Evolutionary conservation across 2,888 invertebrate genomes (phyloP), one percentile per base, ranked within the genome.

Genomic region (Diarsia brunnea): DNA sequence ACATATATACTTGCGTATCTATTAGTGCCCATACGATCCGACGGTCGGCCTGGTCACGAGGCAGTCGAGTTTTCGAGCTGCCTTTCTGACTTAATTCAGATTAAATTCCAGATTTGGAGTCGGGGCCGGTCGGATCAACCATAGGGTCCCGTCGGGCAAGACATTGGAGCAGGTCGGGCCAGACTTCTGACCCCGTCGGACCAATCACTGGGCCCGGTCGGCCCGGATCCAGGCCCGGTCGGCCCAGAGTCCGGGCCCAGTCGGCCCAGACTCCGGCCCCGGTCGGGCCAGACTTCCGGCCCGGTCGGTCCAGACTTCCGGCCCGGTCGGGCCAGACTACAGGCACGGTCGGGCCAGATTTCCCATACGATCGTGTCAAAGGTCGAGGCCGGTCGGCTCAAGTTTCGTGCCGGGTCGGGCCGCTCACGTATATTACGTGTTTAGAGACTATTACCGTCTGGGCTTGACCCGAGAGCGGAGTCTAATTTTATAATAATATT

Each of bases 391-490:
- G 19, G 2, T 51, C 7, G 16, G 16, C 47, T 47, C 47, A 47
- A 2, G 21, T 7, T 51, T 51, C 7, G 21, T 7, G 51, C 21
- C 19, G n/a, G 43, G n/a, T 43, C n/a, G 43, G n/a, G 14, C 14
- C 43, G 12, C n/a, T 43, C 63, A 63, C 43, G 47, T 47, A 47
- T 47, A n/a, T 47, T 16, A 24, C n/a, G 43, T 43, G n/a, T 24
- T 43, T 43, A 8, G n/a, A n/a, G n/a, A n/a, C n/a, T n/a, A n/a
- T n/a, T n/a, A n/a, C n/a, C n/a, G n/a, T n/a, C n/a, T n/a, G 43
- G 55, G n/a, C 43, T 45, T n/a, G n/a, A 64, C 64, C 64, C 64
- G 64, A 64, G 64, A 64, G 11, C 63, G 63, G 63, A 43, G 63
- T 63, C 43, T 65, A 11, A 24, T 65, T 47, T 10, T 0, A 47